These are phyloP conservation scores for Protobothrops mucrosquamatus DNA, from an alignment of 2,113 vertebrate species.

Conservation along the genomic window DNA sequence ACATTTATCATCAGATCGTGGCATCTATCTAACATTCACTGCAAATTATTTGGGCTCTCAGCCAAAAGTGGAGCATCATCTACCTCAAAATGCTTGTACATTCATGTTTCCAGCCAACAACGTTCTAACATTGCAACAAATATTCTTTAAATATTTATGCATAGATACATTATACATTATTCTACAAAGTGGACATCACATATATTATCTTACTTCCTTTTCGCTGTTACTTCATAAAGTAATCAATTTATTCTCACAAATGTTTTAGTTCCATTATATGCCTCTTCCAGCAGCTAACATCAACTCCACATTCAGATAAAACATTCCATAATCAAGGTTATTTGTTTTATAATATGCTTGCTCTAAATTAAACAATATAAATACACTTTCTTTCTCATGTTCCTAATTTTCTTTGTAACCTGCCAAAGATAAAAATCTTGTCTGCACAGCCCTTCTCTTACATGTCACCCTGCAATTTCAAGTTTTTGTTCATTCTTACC, in stretches of 20 bases:
- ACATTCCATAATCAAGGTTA: neutral
- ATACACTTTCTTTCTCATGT: neutral
- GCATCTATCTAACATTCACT: neutral
- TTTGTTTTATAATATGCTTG: neutral
- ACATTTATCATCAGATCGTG: neutral
- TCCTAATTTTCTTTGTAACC: neutral
- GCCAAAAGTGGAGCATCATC: neutral
- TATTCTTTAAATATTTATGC: neutral
- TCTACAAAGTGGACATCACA: neutral
- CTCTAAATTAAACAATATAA: neutral
- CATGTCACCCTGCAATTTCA: neutral
- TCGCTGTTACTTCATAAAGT: neutral
- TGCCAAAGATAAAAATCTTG: neutral
- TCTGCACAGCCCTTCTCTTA: neutral
- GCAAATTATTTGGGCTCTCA: neutral
- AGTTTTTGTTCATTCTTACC: neutral
- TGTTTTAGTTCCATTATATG: neutral
- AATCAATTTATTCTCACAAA: neutral
- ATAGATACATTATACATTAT: neutral
- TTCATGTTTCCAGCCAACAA: neutral
- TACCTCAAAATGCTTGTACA: neutral
- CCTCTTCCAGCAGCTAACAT: neutral
- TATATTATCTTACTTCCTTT: neutral
- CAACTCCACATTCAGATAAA: neutral
- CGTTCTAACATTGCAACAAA: neutral